phyloP scores from a whole-genome alignment of 2,797 vertebrate species.

The Merluccius polli region DNA sequence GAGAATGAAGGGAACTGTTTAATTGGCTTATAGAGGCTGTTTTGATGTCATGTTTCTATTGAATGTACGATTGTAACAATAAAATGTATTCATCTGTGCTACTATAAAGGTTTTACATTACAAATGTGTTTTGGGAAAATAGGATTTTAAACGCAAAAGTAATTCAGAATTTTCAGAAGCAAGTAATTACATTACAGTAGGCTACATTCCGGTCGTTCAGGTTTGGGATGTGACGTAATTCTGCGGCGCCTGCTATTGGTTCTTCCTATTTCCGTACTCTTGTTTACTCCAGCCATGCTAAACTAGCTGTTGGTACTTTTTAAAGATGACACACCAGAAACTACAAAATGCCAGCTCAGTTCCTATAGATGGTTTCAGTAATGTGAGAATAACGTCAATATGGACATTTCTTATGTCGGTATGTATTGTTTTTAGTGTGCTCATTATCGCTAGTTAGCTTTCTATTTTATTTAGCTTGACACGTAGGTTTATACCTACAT shows the following conservation, averaged over 20 bases:
- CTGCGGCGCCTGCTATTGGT: not conserved
- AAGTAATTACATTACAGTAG: too few species aligned
- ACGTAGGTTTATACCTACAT: not conserved
- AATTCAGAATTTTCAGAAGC: too few species aligned
- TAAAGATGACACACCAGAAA: slow-evolving; percentile 64
- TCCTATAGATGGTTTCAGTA: slow-evolving; percentile 72
- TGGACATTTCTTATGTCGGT: slow-evolving; percentile 79
- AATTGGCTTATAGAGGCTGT: not conserved
- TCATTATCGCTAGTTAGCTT: not conserved
- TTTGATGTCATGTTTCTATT: not conserved
- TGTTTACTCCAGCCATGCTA: slow-evolving; percentile 34
- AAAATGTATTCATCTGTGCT: not conserved
- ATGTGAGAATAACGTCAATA: slow-evolving; percentile 72
- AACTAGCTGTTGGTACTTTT: not conserved
- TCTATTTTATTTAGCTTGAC: not conserved
- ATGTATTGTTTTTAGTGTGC: slow-evolving; percentile 40
- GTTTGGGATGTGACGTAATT: slow-evolving; percentile 25
- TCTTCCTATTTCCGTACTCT: slow-evolving; percentile 24
- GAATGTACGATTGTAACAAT: not conserved
- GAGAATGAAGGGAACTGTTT: not conserved
- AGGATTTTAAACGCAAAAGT: too few species aligned
- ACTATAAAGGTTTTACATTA: not conserved
- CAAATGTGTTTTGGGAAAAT: too few species aligned
- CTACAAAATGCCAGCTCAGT: slow-evolving; percentile 60
- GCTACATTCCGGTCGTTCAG: not conserved